Conservation (phyloP, 1,140 invertebrate genomes). For the Metaphire vulgaris region DNA sequence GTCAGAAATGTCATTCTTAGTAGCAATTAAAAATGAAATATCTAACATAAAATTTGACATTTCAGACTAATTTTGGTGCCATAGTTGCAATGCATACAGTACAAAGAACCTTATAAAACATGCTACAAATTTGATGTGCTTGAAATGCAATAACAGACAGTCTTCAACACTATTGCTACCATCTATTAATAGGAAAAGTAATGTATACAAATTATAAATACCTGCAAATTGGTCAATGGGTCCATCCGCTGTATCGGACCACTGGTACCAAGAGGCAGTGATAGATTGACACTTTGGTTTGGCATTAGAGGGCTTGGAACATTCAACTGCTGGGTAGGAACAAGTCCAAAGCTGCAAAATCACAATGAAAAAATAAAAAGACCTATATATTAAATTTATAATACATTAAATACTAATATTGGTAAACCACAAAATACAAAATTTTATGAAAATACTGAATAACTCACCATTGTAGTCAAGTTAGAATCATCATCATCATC, state of each 20-base stretch:
- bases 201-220: constrained; percentile 39
- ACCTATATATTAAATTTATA: background rate
- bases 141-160: no score
- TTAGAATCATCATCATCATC: no score
- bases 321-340: constrained; percentile 72
- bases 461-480: no score
- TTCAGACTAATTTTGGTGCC: no score
- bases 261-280: constrained; percentile 67
- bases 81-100: no score
- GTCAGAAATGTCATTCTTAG: no score
- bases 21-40: no score
- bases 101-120: no score
- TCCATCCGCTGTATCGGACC: constrained; percentile 97
- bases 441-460: background rate
- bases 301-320: constrained; percentile 73
- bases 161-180: no score
- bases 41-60: no score
- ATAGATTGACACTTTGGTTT: constrained; percentile 71
- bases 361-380: constrained; percentile 25
- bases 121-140: no score
- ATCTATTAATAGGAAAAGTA: no score
- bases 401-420: constrained; percentile 13
- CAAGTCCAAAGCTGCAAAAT: constrained; percentile 76
- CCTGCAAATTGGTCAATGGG: constrained; percentile 89
- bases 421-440: constrained; percentile 20